These are phyloP conservation scores for Labrus mixtus DNA, from an alignment of 2,113 vertebrate species.

Conservation along the genomic window DNA sequence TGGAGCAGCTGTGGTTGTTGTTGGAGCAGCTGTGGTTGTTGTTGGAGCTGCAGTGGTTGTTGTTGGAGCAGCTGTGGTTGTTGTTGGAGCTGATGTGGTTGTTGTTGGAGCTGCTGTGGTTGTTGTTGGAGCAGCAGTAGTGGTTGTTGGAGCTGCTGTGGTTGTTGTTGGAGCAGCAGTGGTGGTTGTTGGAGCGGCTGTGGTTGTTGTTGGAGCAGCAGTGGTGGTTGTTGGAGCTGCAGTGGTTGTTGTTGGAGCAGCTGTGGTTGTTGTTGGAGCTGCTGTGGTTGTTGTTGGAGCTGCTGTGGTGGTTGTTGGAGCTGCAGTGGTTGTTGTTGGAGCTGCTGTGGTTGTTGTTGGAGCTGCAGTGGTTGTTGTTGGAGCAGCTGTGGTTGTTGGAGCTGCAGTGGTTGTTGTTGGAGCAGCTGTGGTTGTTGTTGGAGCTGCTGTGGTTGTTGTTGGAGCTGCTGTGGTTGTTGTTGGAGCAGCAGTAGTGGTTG, in stretches of 20 bases:
- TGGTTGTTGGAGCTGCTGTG: background rate
- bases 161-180: too few species aligned
- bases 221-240: too few species aligned
- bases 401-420: background rate
- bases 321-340: too few species aligned
- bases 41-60: background rate
- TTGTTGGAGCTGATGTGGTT: background rate
- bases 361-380: background rate
- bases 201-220: too few species aligned
- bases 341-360: too few species aligned
- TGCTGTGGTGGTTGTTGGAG: background rate
- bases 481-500: background rate
- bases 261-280: too few species aligned
- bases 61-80: background rate
- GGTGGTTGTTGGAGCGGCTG: too few species aligned
- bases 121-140: background rate
- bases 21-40: background rate
- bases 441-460: background rate
- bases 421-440: background rate
- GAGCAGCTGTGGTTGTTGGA: background rate
- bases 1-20: background rate
- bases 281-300: background rate
- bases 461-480: background rate
- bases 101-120: background rate
- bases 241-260: too few species aligned